These are phyloP conservation scores for Drosophila nasuta DNA, from an alignment of 1,140 invertebrate genomes.

Conservation along the genomic window DNA sequence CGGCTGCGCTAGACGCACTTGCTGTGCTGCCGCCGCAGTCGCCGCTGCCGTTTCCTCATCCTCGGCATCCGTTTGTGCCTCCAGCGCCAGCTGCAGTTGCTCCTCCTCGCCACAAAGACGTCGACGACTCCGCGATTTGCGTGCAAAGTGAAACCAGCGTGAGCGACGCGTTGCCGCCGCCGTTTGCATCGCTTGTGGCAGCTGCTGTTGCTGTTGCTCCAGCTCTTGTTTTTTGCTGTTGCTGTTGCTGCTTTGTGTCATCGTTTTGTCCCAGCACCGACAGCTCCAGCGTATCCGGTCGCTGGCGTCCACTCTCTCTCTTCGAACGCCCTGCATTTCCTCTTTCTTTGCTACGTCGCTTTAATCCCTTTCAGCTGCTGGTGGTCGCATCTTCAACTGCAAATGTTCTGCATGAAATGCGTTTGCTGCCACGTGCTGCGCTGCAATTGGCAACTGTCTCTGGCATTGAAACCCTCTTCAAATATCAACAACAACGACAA, in stretches of 20 bases:
- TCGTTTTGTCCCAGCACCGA: conserved; percentile 55
- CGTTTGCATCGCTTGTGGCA: neutral
- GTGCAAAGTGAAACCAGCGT: conserved; percentile 63
- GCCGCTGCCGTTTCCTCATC: conserved; percentile 22
- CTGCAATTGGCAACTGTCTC: no score
- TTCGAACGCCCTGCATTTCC: conserved; percentile 57
- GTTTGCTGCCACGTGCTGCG: no score
- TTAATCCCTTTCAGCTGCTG: neutral
- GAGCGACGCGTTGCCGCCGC: conserved; percentile 29
- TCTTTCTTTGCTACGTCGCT: neutral
- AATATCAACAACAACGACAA: neutral
- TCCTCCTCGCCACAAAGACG: conserved; percentile 50
- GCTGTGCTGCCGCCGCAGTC: conserved; percentile 11
- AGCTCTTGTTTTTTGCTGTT: neutral
- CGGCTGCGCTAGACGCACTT: conserved; percentile 61
- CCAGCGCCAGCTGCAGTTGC: conserved; percentile 27
- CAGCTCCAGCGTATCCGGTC: conserved; percentile 77
- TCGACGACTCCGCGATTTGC: conserved; percentile 48
- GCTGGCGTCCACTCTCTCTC: conserved; percentile 61
- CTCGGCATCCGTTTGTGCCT: conserved; percentile 13
- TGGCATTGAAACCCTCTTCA: no score
- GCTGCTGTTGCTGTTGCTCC: neutral
- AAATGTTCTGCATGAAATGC: no score
- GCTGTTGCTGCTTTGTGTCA: neutral
- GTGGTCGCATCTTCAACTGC: neutral